Base-by-base conservation (phyloP, 2,888 invertebrate species). In the Phyllotreta cruciferae region DNA sequence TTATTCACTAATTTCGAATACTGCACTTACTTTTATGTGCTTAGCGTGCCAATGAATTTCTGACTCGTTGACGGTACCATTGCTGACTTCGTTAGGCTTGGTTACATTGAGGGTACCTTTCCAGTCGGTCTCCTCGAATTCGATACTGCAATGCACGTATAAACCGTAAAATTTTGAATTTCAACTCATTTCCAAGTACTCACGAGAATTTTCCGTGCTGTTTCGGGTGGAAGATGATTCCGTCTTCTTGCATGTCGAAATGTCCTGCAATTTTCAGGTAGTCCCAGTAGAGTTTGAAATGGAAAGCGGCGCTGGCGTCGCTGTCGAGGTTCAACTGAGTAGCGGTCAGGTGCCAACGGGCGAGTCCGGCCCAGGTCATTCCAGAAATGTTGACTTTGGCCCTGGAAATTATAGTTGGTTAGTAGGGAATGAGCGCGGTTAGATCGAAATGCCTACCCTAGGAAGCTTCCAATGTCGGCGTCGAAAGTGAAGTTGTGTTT, bases 171-270 rank as follows among this genome's bases (percentile, higher is more conserved):
- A n/a, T n/a, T n/a, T n/a, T n/a, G n/a, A n/a, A n/a, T n/a, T n/a
- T n/a, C n/a, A n/a, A 42, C 24, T 9, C n/a, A 4, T 24, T 8
- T n/a, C 10, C 5, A n/a, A 41, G n/a, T 6, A 56, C 56, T 55
- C 9, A 55, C 55, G 39, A 34, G n/a, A 56, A 44, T 9, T 56
- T 35, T 44, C 56, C 56, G 24, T 24, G 24, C 24, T 24, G 24
- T 47, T 14, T n/a, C 34, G 14, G 47, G 6, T 47, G 47, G 24
- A 47, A 7, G 47, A 47, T 9, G 6, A 6, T 14, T 47, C 11
- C 24, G 8, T 47, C 10, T 3, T 11, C 47, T 47, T 13, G 8
- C 7, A 47, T 1, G 8, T 10, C 10, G 47, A 6, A 47, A 47
- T 7, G 14, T 42, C 11, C 44, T 3, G 37, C 13, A 35, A 56